Evolutionary conservation across 2,888 invertebrate genomes (phyloP), one percentile per base, ranked within the genome.

Genomic region (Troglohyphantes excavatus): DNA sequence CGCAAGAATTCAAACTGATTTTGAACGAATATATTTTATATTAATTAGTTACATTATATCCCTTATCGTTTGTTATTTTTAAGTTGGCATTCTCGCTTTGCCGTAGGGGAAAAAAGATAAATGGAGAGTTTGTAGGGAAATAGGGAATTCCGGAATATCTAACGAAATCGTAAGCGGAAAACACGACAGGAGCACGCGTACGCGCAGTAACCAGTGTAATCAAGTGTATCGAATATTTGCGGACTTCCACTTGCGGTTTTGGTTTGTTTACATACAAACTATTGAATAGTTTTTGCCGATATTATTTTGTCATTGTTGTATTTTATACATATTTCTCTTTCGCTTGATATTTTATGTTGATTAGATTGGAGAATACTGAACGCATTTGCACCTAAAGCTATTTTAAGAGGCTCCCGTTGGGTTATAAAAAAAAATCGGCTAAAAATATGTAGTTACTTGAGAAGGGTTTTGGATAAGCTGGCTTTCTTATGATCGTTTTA

Each of bases 341-440:
- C 7, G 17, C 68, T 17, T 0, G 0, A 29, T 23, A 3, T 26
- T 21, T 63, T 63, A 63, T 21, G 11, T 13, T 26, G 17, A 26
- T 53, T 68, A 33, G 3, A 7, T 11, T 68, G 17, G 13, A 13
- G 19, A 19, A 68, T 29, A 33, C 11, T 9, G 2, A 29, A 3
- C 17, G 27, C 29, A 33, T 7, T 65, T 26, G 11, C 27, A 13
- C 5, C 5, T 19, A 33, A 33, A 68, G 33, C 33, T 68, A 68
- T 68, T 68, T 68, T 68, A 68, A 68, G 33, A 33, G 68, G 68
- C 68, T 33, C 19, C 68, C n/a, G 5, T 29, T 68, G 68, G 68
- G 33, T 27, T n/a, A 33, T 21, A 68, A n/a, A 19, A 33, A 2
- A 67, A 68, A 9, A 19, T 68, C n/a, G 53, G 68, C 68, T 68